Conservation (phyloP, 2,888 invertebrate species). For the Thereva unica region DNA sequence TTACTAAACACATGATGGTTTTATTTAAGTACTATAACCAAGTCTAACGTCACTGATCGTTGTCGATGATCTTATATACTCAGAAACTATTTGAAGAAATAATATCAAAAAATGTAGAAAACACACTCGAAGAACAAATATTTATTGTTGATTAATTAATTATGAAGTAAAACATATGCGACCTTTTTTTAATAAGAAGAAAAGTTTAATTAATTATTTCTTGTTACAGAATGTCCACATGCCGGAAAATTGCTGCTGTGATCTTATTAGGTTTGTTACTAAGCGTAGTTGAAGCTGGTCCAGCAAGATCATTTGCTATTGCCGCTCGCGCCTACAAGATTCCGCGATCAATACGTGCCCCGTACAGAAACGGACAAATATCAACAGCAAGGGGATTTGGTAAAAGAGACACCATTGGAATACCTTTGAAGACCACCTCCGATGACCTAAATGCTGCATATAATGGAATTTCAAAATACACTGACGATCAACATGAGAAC, state of each 20-base stretch:
- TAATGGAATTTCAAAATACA: constrained; percentile 31
- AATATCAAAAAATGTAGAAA: too few relatives aligned
- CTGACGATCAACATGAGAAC: constrained; percentile 18
- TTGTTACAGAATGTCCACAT: constrained; percentile 43
- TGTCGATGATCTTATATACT: too few relatives aligned
- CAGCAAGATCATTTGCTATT: constrained; percentile 43
- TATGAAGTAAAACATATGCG: too few relatives aligned
- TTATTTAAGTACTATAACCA: too few relatives aligned
- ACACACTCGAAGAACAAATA: too few relatives aligned
- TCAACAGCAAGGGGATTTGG: constrained; percentile 50
- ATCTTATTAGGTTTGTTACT: constrained; percentile 41
- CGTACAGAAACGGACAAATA: constrained; percentile 46
- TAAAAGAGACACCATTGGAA: constrained; percentile 42
- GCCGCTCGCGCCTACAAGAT: constrained; percentile 42
- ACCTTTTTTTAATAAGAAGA: too few relatives aligned
- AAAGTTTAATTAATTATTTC: background rate
- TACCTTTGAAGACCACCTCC: background rate
- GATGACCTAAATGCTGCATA: background rate
- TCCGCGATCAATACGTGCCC: constrained; percentile 47
- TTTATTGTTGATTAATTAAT: too few relatives aligned
- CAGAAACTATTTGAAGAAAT: too few relatives aligned
- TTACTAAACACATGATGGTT: too few relatives aligned
- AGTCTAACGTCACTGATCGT: too few relatives aligned
- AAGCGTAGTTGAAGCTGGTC: constrained; percentile 43
- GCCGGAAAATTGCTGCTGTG: constrained; percentile 36